A percentile compares a stretch with the other conserved stretches of the same genome.
Conservation (phyloP, 2,113 vertebrate species). For the Pyrgilauda ruficollis region DNA sequence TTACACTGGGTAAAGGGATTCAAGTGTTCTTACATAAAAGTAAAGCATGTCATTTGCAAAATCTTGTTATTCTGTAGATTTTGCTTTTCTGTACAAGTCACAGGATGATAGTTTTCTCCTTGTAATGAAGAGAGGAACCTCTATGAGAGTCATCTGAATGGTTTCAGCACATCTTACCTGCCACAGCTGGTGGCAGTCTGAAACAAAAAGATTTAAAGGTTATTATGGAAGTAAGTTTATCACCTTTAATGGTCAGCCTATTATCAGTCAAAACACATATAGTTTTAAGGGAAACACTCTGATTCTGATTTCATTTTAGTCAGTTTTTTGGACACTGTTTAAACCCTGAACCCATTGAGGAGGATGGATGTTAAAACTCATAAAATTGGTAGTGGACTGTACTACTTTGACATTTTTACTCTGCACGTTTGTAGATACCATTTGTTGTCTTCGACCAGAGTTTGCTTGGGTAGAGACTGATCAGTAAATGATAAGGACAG, state of each 20-base stretch:
- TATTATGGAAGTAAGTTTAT: constrained; percentile 17
- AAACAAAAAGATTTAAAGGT: constrained; percentile 9
- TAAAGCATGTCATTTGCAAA: background rate
- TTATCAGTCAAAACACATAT: background rate
- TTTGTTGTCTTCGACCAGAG: background rate
- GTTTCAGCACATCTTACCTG: background rate
- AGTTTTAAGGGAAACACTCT: background rate
- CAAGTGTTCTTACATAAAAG: background rate
- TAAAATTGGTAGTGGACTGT: background rate
- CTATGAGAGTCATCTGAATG: background rate
- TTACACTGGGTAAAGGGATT: background rate
- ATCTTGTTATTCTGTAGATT: background rate
- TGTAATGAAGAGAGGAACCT: background rate
- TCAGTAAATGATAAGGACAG: background rate
- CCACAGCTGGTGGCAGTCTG: background rate
- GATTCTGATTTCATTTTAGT: background rate
- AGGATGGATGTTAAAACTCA: background rate
- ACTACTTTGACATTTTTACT: background rate
- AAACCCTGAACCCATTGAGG: background rate
- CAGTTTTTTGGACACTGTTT: background rate
- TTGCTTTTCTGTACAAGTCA: background rate
- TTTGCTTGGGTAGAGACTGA: background rate
- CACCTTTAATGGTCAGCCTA: background rate
- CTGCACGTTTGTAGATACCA: background rate
- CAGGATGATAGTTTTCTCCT: background rate